Evolutionary conservation across 1,140 invertebrate genomes (phyloP), one percentile per base, ranked within the genome.

Genomic region (Popillia japonica): DNA sequence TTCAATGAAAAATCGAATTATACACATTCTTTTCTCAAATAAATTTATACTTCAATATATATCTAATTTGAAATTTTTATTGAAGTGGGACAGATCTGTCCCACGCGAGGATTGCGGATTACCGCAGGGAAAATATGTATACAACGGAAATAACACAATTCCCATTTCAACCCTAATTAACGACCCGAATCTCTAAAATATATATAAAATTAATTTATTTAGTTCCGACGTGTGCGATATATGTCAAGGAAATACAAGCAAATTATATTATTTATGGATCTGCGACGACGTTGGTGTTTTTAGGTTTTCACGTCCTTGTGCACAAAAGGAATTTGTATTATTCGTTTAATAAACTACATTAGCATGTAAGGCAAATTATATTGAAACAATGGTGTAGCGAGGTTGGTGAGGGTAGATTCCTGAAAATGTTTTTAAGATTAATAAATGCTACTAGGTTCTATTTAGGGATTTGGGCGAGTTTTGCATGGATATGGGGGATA

Each of bases 231-330:
- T 17, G 17, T 6, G 48, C 48, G 48, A 55, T 55, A 55, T 55
- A 55, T 55, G 48, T 55, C 48, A 55, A 55, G 48, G 48, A 55
- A 55, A 55, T 55, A 55, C 48, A 17, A 17, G 27, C 48, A 17
- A 17, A 55, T 55, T 55, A 55, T 17, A 17, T 55, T 55, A 55
- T 55, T 55, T 55, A 55, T 55, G 48, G 48, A 55, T 55, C 48
- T 55, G 0, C 14, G n/a, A 17, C 48, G 48, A 55, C 27, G 27
- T 34, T 34, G 27, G 4, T 2, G 27, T 34, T 34, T 34, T 34
- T 34, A 34, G 14, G 48, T 55, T 55, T 55, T 55, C 48, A 17
- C 17, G 48, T 14, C 48, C 48, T 55, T 55, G 6, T 55, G n/a
- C 48, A 17, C 48, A 55, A 55, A 55, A 55, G 6, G 48, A 55